These are phyloP conservation scores for Prunella fulvescens DNA, from an alignment of 2,113 vertebrate species.

Conservation along the genomic window DNA sequence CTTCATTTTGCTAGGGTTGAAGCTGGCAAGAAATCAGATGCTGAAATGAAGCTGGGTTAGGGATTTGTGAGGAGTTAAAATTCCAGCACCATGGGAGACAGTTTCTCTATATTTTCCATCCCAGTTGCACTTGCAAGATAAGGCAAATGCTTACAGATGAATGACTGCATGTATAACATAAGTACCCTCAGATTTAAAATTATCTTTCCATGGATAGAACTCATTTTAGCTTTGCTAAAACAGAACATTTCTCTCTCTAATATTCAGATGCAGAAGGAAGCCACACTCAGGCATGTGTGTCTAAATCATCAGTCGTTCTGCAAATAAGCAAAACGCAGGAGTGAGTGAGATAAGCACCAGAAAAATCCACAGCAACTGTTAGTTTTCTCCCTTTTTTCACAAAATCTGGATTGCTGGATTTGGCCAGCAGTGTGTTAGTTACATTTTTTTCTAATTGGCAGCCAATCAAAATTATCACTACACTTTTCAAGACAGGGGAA, in stretches of 20 bases:
- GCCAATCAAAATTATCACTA: neutral
- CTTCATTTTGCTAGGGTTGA: neutral
- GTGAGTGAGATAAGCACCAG: neutral
- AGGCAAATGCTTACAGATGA: neutral
- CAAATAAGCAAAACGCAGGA: conserved; percentile 3
- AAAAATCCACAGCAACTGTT: neutral
- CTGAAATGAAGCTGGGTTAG: neutral
- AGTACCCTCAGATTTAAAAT: conserved; percentile 5
- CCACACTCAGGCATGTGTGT: neutral
- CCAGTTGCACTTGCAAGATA: neutral
- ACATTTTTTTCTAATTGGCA: neutral
- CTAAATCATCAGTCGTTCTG: neutral
- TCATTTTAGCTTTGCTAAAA: neutral
- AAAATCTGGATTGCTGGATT: neutral
- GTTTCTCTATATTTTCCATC: neutral
- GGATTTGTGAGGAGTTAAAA: conserved; percentile 1
- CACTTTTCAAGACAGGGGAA: neutral
- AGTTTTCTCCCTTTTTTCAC: neutral
- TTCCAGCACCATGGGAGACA: neutral
- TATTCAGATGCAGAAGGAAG: neutral
- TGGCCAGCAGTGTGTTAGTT: neutral
- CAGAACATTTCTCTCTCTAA: neutral
- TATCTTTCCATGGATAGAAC: neutral
- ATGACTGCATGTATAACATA: neutral
- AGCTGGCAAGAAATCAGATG: neutral